Percentiles rank a stretch among this genome's conserved stretches.
Conservation (phyloP, 2,888 invertebrate genomes). For the Hanleya hanleyi region DNA sequence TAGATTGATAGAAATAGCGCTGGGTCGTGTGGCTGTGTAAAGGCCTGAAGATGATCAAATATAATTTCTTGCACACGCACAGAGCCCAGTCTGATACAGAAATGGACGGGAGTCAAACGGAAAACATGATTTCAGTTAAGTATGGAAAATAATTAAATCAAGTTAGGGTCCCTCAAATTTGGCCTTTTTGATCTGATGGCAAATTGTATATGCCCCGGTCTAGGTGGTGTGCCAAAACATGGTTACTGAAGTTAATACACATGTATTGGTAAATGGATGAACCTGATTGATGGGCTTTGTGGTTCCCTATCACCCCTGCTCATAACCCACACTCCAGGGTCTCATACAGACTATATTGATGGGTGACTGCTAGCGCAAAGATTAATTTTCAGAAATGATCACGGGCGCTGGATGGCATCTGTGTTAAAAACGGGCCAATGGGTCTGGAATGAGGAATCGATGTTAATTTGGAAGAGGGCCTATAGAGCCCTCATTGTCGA, state of each 20-base stretch:
- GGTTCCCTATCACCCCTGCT: not conserved
- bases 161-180: not conserved
- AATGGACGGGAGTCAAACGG: too few species aligned
- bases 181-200: slow-evolving; percentile 1
- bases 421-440: slow-evolving; percentile 5
- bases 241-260: slow-evolving; percentile 3
- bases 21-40: too few species aligned
- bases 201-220: not conserved
- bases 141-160: slow-evolving; percentile 2
- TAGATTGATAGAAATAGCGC: too few species aligned
- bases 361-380: not conserved
- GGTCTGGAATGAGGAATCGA: slow-evolving; percentile 1
- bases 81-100: too few species aligned
- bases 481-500: slow-evolving; percentile 2
- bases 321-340: not conserved
- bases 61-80: too few species aligned
- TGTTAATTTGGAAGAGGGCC: not conserved
- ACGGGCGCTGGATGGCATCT: not conserved
- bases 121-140: not conserved
- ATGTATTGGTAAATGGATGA: slow-evolving; percentile 6
- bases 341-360: slow-evolving; percentile 1
- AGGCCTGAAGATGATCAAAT: too few species aligned
- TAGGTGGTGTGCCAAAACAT: not conserved
- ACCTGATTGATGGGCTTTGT: slow-evolving; percentile 6
- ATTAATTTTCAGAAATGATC: slow-evolving; percentile 12